These are phyloP conservation scores for Anguilla rostrata DNA, from an alignment of 2,113 vertebrate species.

Conservation along the genomic window DNA sequence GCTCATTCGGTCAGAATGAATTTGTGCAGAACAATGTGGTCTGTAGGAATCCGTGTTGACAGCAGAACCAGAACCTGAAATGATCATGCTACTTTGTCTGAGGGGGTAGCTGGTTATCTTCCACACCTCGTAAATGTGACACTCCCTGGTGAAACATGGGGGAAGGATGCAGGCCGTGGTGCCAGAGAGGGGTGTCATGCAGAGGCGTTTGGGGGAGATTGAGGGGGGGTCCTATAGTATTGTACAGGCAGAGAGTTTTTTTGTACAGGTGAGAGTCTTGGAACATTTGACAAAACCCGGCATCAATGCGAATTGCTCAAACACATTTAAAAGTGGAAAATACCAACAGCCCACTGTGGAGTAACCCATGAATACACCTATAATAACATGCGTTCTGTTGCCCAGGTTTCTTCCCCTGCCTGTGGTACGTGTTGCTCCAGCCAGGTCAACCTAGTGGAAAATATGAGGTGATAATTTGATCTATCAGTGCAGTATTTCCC, in stretches of 20 bases:
- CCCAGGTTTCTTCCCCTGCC: too few relatives aligned
- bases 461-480: slow-evolving; percentile 6
- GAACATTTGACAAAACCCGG: background rate
- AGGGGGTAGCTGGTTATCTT: background rate
- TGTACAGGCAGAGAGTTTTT: background rate
- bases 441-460: background rate
- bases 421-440: background rate
- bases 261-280: background rate
- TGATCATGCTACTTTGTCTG: background rate
- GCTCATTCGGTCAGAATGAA: background rate
- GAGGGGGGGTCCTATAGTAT: too few relatives aligned
- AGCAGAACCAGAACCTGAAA: background rate
- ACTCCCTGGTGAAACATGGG: too few relatives aligned
- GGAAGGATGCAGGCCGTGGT: too few relatives aligned
- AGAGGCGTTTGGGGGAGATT: background rate
- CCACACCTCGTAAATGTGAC: background rate
- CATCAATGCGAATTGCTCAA: background rate
- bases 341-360: background rate
- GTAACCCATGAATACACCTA: background rate
- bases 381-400: background rate
- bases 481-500: slow-evolving; percentile 12
- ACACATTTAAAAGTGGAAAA: background rate
- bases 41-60: background rate
- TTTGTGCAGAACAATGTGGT: background rate
- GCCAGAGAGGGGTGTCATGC: background rate